These are phyloP conservation scores for Nyctereutes procyonoides DNA, from an alignment of 2,113 vertebrate species.

Conservation along the genomic window DNA sequence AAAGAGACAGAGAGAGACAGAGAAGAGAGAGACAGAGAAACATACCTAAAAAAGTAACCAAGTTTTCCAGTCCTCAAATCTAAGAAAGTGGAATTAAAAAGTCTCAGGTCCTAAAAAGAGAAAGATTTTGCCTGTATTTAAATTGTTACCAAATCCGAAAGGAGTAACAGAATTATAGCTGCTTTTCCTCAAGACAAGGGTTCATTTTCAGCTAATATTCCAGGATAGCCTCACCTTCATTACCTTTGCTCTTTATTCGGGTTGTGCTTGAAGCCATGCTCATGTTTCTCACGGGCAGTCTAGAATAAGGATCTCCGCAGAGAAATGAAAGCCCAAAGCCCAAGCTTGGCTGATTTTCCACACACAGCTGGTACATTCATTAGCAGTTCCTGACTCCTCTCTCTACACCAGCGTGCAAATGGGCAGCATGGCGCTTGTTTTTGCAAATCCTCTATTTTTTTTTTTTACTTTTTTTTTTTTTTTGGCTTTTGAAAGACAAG, in stretches of 20 bases:
- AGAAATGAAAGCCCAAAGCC: slow-evolving; percentile 49
- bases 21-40: too few species aligned
- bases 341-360: slow-evolving; percentile 63
- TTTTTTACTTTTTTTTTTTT: not conserved
- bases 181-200: not conserved
- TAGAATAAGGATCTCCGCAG: slow-evolving; percentile 38
- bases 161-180: not conserved
- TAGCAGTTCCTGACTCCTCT: slow-evolving; percentile 69
- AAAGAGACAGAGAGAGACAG: not conserved
- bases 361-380: slow-evolving; percentile 69
- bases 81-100: not conserved
- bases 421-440: slow-evolving; percentile 56
- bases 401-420: slow-evolving; percentile 41
- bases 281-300: slow-evolving; percentile 28
- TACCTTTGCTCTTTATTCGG: not conserved
- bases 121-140: not conserved
- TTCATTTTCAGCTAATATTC: not conserved
- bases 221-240: not conserved
- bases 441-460: slow-evolving; percentile 16
- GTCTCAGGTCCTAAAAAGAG: not conserved
- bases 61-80: not conserved
- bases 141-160: not conserved
- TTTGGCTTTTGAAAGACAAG: slow-evolving; percentile 61
- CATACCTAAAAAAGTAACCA: not conserved
- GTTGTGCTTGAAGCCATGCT: not conserved